These are phyloP conservation scores for Lasius platythorax DNA, from an alignment of 2,888 invertebrate genomes.

Conservation along the genomic window DNA sequence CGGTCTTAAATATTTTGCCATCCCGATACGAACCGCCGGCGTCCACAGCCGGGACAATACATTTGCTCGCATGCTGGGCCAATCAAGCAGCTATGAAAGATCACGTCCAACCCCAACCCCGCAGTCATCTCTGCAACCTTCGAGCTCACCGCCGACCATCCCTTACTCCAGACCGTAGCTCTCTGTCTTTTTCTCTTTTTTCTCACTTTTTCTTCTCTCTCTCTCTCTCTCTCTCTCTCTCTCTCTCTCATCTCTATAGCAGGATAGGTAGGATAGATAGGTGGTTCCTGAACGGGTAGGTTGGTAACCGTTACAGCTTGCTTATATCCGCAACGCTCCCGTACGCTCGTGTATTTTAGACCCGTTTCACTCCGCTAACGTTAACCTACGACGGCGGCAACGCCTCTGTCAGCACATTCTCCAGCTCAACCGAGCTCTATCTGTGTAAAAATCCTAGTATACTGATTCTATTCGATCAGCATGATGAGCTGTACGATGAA, in stretches of 20 bases:
- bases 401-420: constrained; percentile 70
- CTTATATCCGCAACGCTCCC: constrained; percentile 64
- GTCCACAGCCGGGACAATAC: constrained; percentile 78
- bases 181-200: constrained; percentile 6
- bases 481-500: not conserved
- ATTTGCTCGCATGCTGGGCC: constrained; percentile 78
- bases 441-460: constrained; percentile 66
- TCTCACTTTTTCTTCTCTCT: constrained; percentile 10
- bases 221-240: constrained; percentile 18
- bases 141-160: constrained; percentile 74
- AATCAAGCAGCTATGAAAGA: constrained; percentile 85
- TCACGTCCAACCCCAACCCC: constrained; percentile 82
- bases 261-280: constrained; percentile 58
- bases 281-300: constrained; percentile 57
- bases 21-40: not conserved
- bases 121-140: constrained; percentile 74
- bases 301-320: constrained; percentile 72
- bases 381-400: constrained; percentile 49
- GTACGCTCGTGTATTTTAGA: constrained; percentile 60
- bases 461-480: constrained; percentile 31
- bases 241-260: constrained; percentile 44
- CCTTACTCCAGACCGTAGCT: constrained; percentile 63
- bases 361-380: constrained; percentile 60
- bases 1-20: constrained; percentile 83
- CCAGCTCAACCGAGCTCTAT: constrained; percentile 52